phyloP scores from a whole-genome alignment of 2,113 vertebrate species.

The Phasianus colchicus region DNA sequence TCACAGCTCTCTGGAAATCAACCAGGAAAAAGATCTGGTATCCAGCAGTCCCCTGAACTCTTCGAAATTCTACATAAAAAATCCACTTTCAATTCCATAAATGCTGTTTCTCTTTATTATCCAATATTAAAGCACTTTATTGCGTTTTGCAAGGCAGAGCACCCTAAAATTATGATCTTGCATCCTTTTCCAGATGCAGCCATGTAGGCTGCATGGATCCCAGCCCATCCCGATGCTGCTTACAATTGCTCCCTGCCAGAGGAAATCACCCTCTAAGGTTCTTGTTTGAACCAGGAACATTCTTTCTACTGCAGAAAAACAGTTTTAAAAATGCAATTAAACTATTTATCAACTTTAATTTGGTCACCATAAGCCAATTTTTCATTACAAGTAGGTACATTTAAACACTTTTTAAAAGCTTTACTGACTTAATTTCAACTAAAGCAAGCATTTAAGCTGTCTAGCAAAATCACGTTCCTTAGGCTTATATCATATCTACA shows the following conservation, averaged over 20 bases:
- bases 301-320: not conserved
- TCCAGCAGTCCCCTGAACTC: not conserved
- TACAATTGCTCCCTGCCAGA: not conserved
- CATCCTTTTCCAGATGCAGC: not conserved
- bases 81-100: not conserved
- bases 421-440: not conserved
- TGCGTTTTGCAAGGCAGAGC: not conserved
- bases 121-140: not conserved
- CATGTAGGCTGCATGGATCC: not conserved
- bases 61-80: not conserved
- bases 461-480: not conserved
- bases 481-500: not conserved
- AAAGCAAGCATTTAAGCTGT: not conserved
- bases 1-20: not conserved
- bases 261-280: not conserved
- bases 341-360: not conserved
- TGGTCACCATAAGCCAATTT: not conserved
- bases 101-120: not conserved
- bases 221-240: not conserved
- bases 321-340: not conserved
- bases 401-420: not conserved
- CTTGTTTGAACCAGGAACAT: not conserved
- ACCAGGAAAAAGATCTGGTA: not conserved
- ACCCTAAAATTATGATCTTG: not conserved
- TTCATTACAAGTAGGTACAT: not conserved